Percentiles rank a stretch among this genome's conserved stretches.
Conservation (phyloP, 2,113 vertebrate species). For the Leptocoma aspasia region DNA sequence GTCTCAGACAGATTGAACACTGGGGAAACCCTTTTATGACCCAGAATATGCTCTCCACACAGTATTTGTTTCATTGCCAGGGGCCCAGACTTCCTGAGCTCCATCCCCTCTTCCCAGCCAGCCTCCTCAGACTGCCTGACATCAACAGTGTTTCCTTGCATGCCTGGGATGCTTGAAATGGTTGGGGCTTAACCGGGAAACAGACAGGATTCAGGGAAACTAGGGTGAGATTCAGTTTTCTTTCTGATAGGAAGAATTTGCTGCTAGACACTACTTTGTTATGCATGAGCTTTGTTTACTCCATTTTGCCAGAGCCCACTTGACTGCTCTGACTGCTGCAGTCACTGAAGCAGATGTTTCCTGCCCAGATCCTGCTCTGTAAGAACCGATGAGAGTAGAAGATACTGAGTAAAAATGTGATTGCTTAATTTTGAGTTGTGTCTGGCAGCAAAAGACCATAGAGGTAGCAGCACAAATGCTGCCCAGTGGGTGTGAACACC, state of each 20-base stretch:
- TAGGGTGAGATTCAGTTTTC: background rate
- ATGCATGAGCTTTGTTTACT: background rate
- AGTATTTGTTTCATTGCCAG: background rate
- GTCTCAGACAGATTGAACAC: background rate
- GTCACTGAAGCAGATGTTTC: constrained; percentile 20
- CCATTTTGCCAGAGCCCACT: background rate
- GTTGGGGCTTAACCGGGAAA: background rate
- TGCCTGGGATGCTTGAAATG: constrained; percentile 50
- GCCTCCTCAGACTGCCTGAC: background rate
- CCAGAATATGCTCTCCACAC: background rate
- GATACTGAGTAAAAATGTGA: background rate
- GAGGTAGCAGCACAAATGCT: background rate
- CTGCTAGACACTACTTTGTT: background rate
- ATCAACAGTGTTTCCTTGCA: constrained; percentile 34
- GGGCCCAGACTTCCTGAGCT: constrained; percentile 9
- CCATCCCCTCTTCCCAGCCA: background rate
- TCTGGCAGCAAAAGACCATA: background rate
- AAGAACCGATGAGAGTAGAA: background rate
- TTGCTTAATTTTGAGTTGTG: background rate
- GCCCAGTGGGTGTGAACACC: fast-evolving
- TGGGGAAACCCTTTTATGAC: constrained; percentile 31
- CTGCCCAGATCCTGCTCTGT: background rate
- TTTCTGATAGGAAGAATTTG: background rate
- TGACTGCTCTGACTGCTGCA: fast-evolving
- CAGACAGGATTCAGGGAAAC: background rate